Evolutionary conservation across 2,888 invertebrate genomes (phyloP).

Genomic region (Matsumyia berberina): DNA sequence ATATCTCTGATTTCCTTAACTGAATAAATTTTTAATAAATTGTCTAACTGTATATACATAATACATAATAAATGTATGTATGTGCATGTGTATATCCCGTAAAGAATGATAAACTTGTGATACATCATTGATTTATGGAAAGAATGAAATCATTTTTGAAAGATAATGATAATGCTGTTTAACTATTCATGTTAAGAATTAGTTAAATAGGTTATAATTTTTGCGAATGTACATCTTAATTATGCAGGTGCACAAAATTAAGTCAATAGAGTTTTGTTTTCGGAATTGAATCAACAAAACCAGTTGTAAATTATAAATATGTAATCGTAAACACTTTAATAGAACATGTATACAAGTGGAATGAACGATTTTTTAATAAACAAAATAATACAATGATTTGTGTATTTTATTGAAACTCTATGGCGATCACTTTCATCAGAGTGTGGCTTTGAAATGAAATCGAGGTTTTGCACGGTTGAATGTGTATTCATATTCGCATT

Average conservation of each 20-base stretch:
- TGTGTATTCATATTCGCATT: too few relatives aligned
- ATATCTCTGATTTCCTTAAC: slow-evolving; percentile 37
- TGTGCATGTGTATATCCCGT: slow-evolving; percentile 16
- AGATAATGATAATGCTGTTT: slow-evolving; percentile 33
- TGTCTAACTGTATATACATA: background rate
- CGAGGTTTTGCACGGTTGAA: too few relatives aligned
- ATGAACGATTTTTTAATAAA: slow-evolving; percentile 62
- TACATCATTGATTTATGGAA: slow-evolving; percentile 56
- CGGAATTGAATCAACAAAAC: slow-evolving; percentile 33
- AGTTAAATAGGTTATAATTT: slow-evolving; percentile 18
- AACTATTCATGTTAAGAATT: slow-evolving; percentile 33
- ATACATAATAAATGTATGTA: slow-evolving; percentile 20
- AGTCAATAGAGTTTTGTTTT: slow-evolving; percentile 44
- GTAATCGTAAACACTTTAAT: slow-evolving; percentile 33
- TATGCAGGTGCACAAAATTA: slow-evolving; percentile 49
- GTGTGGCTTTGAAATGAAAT: too few relatives aligned
- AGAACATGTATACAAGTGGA: slow-evolving; percentile 44
- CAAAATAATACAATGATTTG: slow-evolving; percentile 14
- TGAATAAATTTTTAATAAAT: slow-evolving; percentile 32
- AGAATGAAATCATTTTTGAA: slow-evolving; percentile 50
- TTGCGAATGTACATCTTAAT: slow-evolving; percentile 38
- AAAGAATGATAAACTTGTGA: slow-evolving; percentile 64
- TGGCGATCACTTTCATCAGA: too few relatives aligned
- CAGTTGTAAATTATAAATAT: slow-evolving; percentile 50
- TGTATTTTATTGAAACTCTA: slow-evolving; percentile 19